phyloP scores from a whole-genome alignment of 2,797 vertebrate species.

The Momotus momota region DNA sequence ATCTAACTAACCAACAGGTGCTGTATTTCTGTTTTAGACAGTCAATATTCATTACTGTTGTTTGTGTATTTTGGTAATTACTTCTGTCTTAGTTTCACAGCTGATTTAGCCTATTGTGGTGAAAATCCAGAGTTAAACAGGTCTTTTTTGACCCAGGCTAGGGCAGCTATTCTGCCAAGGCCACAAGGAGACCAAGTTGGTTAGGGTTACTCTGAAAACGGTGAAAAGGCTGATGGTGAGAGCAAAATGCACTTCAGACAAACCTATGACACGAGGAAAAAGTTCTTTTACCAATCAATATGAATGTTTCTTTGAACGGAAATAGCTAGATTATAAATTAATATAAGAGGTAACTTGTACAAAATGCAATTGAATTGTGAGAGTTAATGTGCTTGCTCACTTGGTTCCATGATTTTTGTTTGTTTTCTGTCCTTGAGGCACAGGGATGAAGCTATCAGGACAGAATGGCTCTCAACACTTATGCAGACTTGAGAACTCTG shows the following conservation, averaged over 20 bases:
- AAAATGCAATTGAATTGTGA: background rate
- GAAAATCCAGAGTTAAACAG: background rate
- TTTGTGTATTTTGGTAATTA: background rate
- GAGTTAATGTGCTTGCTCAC: background rate
- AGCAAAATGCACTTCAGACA: background rate
- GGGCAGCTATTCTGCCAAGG: background rate
- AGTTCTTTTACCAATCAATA: background rate
- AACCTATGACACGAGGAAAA: background rate
- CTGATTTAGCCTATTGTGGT: background rate
- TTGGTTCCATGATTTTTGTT: background rate
- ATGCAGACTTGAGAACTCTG: background rate
- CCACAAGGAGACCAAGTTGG: background rate
- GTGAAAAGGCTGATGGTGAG: background rate
- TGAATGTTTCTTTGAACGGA: background rate
- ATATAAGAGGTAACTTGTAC: background rate
- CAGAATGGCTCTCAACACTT: background rate
- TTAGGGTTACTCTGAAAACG: background rate
- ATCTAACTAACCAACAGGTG: background rate
- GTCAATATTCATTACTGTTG: background rate
- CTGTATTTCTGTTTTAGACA: background rate
- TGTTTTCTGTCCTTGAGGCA: background rate
- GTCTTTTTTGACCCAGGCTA: background rate
- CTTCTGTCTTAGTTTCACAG: background rate
- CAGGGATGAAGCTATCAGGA: background rate
- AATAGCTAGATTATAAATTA: background rate